These are phyloP conservation scores for Tragelaphus oryx DNA, from an alignment of 2,797 vertebrate genomes.

Conservation along the genomic window DNA sequence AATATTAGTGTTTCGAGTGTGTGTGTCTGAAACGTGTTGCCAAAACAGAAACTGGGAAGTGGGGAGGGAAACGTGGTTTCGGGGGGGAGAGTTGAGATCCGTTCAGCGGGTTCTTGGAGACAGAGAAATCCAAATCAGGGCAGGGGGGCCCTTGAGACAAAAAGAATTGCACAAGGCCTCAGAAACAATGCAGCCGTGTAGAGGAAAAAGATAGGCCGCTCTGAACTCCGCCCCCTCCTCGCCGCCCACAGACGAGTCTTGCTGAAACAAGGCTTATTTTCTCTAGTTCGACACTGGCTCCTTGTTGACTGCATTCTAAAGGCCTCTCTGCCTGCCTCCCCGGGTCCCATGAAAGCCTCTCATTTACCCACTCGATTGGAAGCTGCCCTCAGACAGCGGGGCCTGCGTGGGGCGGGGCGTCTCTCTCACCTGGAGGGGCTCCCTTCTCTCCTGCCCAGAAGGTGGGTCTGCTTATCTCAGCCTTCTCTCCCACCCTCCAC, in stretches of 20 bases:
- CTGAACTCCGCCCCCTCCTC: neutral
- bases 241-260: neutral
- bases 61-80: neutral
- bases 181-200: fast-evolving
- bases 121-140: neutral
- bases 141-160: neutral
- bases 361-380: neutral
- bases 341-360: neutral
- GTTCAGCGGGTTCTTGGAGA: neutral
- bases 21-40: conserved; percentile 28
- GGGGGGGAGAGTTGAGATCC: neutral
- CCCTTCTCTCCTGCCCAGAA: neutral
- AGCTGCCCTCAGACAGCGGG: too few species aligned
- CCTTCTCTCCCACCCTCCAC: neutral
- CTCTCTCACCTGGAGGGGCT: neutral
- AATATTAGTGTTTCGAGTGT: neutral
- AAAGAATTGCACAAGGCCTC: neutral
- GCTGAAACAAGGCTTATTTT: neutral
- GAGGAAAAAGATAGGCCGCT: neutral
- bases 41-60: conserved; percentile 39
- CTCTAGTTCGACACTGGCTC: neutral
- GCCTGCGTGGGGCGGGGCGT: fast-evolving
- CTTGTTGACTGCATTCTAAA: too few species aligned
- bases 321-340: neutral
- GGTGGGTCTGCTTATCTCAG: neutral